phyloP scores from a whole-genome alignment of 2,797 vertebrate genomes.

The Dendrocincla tyrannina region DNA sequence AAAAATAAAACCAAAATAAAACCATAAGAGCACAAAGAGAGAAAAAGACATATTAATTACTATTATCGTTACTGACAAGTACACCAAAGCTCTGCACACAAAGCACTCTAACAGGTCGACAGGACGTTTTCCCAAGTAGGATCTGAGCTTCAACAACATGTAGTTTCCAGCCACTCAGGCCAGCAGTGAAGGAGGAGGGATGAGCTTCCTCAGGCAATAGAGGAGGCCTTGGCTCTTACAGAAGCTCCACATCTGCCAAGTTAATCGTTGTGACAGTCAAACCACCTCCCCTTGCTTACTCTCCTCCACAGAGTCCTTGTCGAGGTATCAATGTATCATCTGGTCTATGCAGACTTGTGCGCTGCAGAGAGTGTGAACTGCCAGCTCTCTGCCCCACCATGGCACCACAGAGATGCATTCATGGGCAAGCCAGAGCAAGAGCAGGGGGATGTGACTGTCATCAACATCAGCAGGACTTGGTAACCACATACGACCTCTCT shows the following conservation, averaged over 20 bases:
- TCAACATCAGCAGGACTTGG: background rate
- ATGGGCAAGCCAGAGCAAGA: background rate
- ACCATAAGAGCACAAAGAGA: background rate
- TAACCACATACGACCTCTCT: background rate
- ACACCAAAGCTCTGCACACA: background rate
- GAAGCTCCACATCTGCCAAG: background rate
- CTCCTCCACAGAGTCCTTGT: background rate
- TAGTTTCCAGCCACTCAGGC: background rate
- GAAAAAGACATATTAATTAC: conserved; percentile 12
- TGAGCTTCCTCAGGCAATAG: background rate
- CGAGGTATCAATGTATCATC: background rate
- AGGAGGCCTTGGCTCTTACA: background rate
- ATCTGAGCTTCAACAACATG: background rate
- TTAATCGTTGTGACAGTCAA: background rate
- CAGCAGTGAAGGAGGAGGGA: background rate
- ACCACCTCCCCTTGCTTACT: background rate
- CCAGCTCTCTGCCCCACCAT: background rate
- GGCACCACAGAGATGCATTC: background rate
- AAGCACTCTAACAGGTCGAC: background rate
- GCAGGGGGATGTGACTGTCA: background rate
- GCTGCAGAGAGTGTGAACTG: rapidly evolving
- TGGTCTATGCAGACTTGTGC: background rate
- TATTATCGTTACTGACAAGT: conserved; percentile 1
- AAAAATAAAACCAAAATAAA: conserved; percentile 5
- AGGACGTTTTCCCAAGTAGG: background rate